Evolutionary conservation across 2,113 vertebrate genomes (phyloP).

Genomic region (Coturnix japonica): DNA sequence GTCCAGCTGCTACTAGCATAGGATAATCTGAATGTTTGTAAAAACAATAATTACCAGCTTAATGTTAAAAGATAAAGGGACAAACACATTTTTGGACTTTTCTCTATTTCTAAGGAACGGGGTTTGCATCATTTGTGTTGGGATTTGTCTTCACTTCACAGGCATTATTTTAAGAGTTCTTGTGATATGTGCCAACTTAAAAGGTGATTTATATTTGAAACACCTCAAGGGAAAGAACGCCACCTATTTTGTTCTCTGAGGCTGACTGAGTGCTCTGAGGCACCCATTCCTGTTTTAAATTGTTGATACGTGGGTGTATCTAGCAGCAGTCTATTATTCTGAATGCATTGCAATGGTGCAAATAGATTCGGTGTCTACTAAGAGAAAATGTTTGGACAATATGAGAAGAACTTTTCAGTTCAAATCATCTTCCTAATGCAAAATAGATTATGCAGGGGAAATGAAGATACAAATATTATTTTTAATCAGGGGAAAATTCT

Average conservation of each 20-base stretch:
- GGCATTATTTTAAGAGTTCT: constrained; percentile 6
- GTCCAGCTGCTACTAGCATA: not conserved
- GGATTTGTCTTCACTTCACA: not conserved
- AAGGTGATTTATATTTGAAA: not conserved
- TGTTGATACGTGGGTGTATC: fast-evolving
- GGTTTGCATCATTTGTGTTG: not conserved
- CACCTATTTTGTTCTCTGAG: not conserved
- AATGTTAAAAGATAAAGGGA: not conserved
- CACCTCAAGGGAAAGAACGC: not conserved
- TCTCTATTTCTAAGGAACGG: not conserved
- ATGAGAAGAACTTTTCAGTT: constrained; percentile 39
- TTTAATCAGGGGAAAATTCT: not conserved
- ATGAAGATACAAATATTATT: not conserved
- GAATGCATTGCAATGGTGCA: not conserved
- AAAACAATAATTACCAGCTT: not conserved
- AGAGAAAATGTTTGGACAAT: not conserved
- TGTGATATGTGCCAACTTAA: constrained; percentile 21
- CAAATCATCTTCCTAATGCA: constrained; percentile 30
- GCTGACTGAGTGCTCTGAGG: not conserved
- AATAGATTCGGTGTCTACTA: not conserved
- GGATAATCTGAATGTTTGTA: not conserved
- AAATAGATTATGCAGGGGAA: not conserved
- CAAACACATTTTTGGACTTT: not conserved
- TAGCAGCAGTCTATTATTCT: not conserved
- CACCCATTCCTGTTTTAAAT: not conserved